Base-by-base conservation (phyloP, 2,797 vertebrate species). In the Corythornis leucogaster region DNA sequence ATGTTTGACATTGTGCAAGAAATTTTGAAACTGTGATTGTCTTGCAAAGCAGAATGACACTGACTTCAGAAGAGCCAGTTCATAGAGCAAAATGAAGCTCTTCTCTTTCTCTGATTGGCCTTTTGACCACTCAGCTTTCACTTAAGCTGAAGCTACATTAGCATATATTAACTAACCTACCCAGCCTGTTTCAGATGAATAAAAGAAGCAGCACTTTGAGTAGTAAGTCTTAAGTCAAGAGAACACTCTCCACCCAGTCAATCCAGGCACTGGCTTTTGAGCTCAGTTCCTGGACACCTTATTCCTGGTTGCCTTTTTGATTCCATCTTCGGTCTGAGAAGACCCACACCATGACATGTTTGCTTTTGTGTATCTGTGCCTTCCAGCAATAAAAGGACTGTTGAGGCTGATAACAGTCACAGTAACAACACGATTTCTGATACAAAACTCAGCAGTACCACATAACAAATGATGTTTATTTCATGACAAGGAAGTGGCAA, bases 401-500 rank as follows among this genome's bases (percentile, higher is more conserved):
- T 66, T 67, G 22, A 69, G 40, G 13, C 55, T 90, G 62, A 20
- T 75, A 85, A 45, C 21, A 68, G 31, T 54, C 59, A 50, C 58
- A 30, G 28, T 51, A 80, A 83, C 57, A 80, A 69, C 48, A 86
- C 51, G 58, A 68, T 68, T 90, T 84, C 83, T 74, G 86, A 66
- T 64, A 69, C 38, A 31, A 58, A 90, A 69, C 54, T 78, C 78
- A 85, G 50, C 64, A 20, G 14, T 59, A 28, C 38, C 2, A 2
- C 53, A 24, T 85, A 80, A 80, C 28, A 69, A 91, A 91, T 42
- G 0, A 66, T 82, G 58, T 71, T 85, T 85, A 66, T 96, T 92
- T 93, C 61, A 40, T 88, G 55, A 51, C 61, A 87, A 82, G 54
- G 43, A 75, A 80, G 73, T 53, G 75, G 76, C 73, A 90, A 75